Conservation (phyloP, 2,113 vertebrate species). For the Oryzias woworae region DNA sequence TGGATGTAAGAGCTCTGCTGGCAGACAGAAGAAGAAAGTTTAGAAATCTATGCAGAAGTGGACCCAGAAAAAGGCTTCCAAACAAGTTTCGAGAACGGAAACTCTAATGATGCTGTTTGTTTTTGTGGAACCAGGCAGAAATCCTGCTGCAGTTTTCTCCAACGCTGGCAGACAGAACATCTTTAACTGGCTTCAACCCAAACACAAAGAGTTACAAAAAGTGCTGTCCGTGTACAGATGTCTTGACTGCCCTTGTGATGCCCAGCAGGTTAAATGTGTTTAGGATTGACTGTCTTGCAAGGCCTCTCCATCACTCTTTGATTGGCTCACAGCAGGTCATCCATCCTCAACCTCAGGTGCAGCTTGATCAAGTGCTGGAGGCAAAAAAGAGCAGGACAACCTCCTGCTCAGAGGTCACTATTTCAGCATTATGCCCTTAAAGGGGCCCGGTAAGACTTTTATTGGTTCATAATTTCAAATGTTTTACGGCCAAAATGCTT, state of each 20-base stretch:
- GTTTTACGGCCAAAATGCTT: too few species aligned
- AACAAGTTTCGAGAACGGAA: neutral
- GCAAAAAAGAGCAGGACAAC: too few species aligned
- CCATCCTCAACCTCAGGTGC: neutral
- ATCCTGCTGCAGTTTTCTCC: neutral
- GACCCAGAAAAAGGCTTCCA: neutral
- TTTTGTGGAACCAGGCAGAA: neutral
- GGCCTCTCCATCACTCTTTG: neutral
- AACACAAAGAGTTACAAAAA: too few species aligned
- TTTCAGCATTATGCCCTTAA: too few species aligned
- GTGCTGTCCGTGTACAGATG: neutral
- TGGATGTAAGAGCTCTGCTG: neutral
- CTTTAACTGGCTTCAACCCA: neutral
- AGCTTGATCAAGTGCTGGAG: neutral
- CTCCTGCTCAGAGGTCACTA: too few species aligned
- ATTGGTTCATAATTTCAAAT: too few species aligned
- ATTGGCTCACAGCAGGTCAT: neutral
- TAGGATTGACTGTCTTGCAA: neutral
- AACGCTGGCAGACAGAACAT: neutral
- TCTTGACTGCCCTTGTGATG: neutral
- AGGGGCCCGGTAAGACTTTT: too few species aligned
- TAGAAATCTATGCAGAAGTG: neutral
- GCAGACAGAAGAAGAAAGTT: neutral
- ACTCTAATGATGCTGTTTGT: neutral
- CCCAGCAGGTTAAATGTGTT: conserved; percentile 5